Evolutionary conservation across 2,113 vertebrate species (phyloP).

Genomic region (Callipepla californica): DNA sequence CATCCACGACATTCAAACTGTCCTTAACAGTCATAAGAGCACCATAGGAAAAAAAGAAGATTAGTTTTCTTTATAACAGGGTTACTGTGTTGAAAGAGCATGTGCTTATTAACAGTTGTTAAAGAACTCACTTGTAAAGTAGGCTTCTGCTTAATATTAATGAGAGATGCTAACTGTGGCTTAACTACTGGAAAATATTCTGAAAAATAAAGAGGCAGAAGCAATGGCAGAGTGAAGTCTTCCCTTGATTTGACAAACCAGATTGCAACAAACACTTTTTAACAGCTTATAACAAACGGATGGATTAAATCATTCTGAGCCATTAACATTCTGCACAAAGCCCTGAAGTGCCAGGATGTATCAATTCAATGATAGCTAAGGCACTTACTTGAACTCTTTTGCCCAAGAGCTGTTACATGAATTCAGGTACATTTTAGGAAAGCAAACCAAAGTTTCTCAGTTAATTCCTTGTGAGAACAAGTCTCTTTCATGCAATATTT

Average conservation of each 20-base stretch:
- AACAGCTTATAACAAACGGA: neutral
- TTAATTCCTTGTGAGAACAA: slow-evolving; percentile 26
- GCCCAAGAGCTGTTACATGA: neutral
- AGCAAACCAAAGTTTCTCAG: neutral
- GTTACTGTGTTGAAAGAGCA: slow-evolving; percentile 33
- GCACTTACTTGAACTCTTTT: slow-evolving; percentile 71
- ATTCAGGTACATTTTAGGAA: slow-evolving; percentile 3
- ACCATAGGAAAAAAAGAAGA: slow-evolving; percentile 47
- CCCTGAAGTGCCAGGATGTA: slow-evolving; percentile 8
- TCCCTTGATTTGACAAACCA: slow-evolving; percentile 13
- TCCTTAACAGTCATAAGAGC: slow-evolving; percentile 67
- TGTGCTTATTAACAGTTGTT: slow-evolving; percentile 59
- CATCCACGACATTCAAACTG: slow-evolving; percentile 57
- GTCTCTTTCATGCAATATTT: neutral
- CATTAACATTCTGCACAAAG: slow-evolving; percentile 25
- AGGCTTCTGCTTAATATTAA: slow-evolving; percentile 57
- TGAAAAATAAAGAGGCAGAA: slow-evolving; percentile 30
- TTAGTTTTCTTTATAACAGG: slow-evolving; percentile 19
- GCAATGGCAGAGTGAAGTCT: neutral
- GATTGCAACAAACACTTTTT: neutral
- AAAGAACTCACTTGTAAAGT: slow-evolving; percentile 32
- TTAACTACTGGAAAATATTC: neutral
- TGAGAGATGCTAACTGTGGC: neutral
- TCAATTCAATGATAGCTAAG: slow-evolving; percentile 62
- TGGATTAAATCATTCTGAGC: neutral